Evolutionary conservation across 2,113 vertebrate genomes (phyloP), one percentile per base, ranked within the genome.

Genomic region (Neogobius melanostomus): DNA sequence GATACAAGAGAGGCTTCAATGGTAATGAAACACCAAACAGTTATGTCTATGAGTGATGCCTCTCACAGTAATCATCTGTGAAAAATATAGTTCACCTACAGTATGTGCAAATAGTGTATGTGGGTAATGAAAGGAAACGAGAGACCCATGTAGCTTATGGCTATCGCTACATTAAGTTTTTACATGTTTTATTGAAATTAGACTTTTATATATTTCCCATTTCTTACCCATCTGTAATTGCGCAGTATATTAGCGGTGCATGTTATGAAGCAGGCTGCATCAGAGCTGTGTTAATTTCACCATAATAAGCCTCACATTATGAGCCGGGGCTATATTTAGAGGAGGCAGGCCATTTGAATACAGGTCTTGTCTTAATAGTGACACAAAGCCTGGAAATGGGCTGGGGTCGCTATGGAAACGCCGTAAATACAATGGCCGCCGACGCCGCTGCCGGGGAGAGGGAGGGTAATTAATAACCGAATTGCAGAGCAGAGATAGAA

Each of bases 401-500:
- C 89, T 91, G 83, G 87, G 74, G 94, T 97, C 95, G 92, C 96
- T 95, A 96, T 93, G 94, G 95, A 93, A 97, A 97, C 95, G 86
- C 91, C 84, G 91, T 80, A 93, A 91, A 92, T 87, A 92, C 90
- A 92, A 88, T 89, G 75, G 87, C 91, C 82, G 63, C 82, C 49
- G 28, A 36, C 28, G 28, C 28, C 28, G 66, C 91, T 90, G 92
- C 28, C 92, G 90, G 82, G 71, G 85, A 70, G 89, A 88, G 91
- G 85, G 89, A 90, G 79, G 85, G 92, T 94, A 95, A 95, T 95
- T 94, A 95, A 95, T 93, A 92, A 96, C 93, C 89, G 87, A 90
- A 88, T 93, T 94, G 91, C 72, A 72, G 88, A 90, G 87, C 81
- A 82, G 90, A 91, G 92, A 91, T 77, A 83, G 92, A 90, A 84